Evolutionary conservation across 2,113 vertebrate species (phyloP), one percentile per base, ranked within the genome.

Genomic region (Apteryx mantelli): DNA sequence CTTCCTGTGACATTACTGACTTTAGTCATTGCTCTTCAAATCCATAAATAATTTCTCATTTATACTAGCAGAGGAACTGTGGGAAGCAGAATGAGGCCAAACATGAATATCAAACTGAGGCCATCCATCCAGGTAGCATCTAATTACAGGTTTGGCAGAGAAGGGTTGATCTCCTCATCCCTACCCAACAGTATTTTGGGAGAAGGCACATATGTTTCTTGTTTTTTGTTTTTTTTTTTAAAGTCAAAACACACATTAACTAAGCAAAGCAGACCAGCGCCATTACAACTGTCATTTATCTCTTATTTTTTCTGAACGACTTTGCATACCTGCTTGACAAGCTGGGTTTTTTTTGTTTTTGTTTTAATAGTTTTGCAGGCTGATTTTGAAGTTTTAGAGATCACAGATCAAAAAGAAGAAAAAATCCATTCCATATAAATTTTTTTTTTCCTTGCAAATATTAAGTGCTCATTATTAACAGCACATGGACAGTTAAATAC

Each of bases 101-200:
- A 28, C 0, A 0, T 24, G 40, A 52, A 6, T 50, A 77, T 40
- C 63, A 82, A 68, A 74, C 6, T 22, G 18, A 71, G 21, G 65
- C 5, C 14, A 82, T 32, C 40, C 10, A 64, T 9, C 7, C 24
- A 85, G 15, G 18, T 5, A 20, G 44, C 6, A 13, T 1, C 0
- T 22, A 68, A 38, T n/a, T 38, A 40, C 34, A 75, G 24, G 21
- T 44, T 11, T 83, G 32, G 16, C 25, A 87, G 28, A 84, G 18
- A 73, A 50, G 4, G 13, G 7, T 7, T 55, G 11, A 32, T 15
- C 17, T 36, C 21, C 30, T 34, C 10, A 78, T 7, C 3, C 6
- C 25, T 68, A 13, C 6, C 16, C 26, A 71, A 34, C 2, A 61
- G 18, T 40, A 34, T 30, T 77, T 40, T 34, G 16, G 16, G 14